Conservation (phyloP, 1,140 invertebrate species). For the Pygmarrhopalites habei region DNA sequence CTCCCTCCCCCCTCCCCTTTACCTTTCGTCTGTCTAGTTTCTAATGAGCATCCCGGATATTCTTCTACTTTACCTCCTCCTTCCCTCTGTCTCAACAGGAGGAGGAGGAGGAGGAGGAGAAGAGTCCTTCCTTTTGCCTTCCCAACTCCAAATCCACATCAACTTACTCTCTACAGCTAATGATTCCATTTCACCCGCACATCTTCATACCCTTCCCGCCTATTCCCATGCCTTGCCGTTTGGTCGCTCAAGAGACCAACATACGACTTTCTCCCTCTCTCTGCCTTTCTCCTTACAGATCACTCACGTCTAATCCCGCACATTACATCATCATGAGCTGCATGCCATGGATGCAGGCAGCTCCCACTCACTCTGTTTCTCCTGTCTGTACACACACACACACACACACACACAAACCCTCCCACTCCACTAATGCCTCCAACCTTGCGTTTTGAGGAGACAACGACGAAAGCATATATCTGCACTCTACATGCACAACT, state of each 20-base stretch:
- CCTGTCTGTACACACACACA: background rate
- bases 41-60: slow-evolving; percentile 29
- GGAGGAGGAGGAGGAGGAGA: too few relatives aligned
- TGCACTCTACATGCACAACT: too few relatives aligned
- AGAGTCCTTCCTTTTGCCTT: too few relatives aligned
- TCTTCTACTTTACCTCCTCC: background rate
- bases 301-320: slow-evolving; percentile 7
- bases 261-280: background rate
- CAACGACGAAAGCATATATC: too few relatives aligned
- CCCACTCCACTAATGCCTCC: too few relatives aligned
- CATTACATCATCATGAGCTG: background rate
- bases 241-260: background rate
- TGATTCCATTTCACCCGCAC: slow-evolving; percentile 16
- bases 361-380: background rate
- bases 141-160: slow-evolving; percentile 17
- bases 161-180: slow-evolving; percentile 1
- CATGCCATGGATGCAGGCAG: too few relatives aligned
- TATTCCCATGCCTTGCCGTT: too few relatives aligned
- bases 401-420: background rate
- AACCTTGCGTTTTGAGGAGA: too few relatives aligned
- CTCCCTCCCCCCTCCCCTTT: slow-evolving; percentile 8
- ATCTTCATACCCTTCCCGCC: slow-evolving; percentile 14
- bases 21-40: too few relatives aligned
- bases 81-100: background rate
- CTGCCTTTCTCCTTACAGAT: background rate